Base-by-base conservation (phyloP, 2,113 vertebrate genomes). In the Pituophis catenifer region DNA sequence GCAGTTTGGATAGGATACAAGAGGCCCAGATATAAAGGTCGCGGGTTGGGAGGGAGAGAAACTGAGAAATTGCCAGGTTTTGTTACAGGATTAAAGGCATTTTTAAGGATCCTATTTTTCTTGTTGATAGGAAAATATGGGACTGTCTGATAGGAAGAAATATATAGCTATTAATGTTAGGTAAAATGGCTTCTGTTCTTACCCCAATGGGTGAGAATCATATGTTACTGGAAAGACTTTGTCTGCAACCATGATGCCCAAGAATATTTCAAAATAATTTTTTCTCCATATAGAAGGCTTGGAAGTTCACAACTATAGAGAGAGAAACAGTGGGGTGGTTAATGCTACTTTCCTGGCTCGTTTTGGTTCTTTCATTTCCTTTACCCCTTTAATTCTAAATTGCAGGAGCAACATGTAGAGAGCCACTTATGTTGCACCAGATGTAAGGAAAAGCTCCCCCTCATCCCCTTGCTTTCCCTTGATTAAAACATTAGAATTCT, bases 371-470 rank as follows among this genome's bases (percentile, higher is more conserved):
- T 9, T 0, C 0, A 0, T 86, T 8, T 15, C 87, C 0, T 0
- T 8, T 0, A 0, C 0, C 0, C 70, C 0, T 2, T 1, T 8
- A 26, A 0, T 85, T 85, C 90, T 75, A 59, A 70, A 88, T 70
- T 33, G 53, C 87, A 19, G 62, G 17, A 5, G 70, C 87, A 0
- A 91, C 89, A 26, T 92, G 90, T 92, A 88, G 91, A 92, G 85
- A 91, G 93, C 93, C 93, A 90, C 91, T 94, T 90, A 75, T 90
- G 91, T 90, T 57, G 91, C 65, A 92, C 93, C 91, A 94, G 91
- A 92, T 88, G 93, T 86, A 94, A 86, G 75, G 58, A 38, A 87
- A 86, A 90, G 58, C 88, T 75, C 90, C 93, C 88, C 89, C 91
- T 75, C 88, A 87, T 70, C 81, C 88, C 81, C 62, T 88, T 86